A percentile compares a stretch with the other conserved stretches of the same genome.
Evolutionary conservation across 2,888 invertebrate species (phyloP).

Genomic region (Kuschelorhynchus macadamiae): DNA sequence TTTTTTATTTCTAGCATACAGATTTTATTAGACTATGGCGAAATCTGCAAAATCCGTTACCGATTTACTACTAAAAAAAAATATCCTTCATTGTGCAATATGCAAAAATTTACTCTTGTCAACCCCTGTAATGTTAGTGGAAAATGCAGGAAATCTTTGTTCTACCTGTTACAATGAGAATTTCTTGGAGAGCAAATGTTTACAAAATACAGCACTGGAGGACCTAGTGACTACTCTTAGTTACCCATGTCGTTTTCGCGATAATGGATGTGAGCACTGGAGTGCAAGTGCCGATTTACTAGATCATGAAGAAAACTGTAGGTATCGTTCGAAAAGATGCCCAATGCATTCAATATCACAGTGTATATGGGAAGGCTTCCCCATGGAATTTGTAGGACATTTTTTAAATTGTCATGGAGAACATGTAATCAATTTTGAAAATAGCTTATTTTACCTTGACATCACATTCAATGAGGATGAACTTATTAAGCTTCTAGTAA

Average conservation of each 20-base stretch:
- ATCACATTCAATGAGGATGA: conserved; percentile 56
- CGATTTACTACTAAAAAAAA: conserved; percentile 46
- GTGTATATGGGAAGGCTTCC: conserved; percentile 53
- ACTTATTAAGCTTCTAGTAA: conserved; percentile 58
- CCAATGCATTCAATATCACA: conserved; percentile 37
- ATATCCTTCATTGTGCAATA: conserved; percentile 55
- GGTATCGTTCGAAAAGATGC: conserved; percentile 45
- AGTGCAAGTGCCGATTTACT: conserved; percentile 36
- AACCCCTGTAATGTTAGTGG: conserved; percentile 60
- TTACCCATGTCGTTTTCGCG: conserved; percentile 44
- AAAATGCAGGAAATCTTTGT: conserved; percentile 60
- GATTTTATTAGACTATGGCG: conserved; percentile 11
- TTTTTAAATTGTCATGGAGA: conserved; percentile 59
- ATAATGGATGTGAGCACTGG: conserved; percentile 48
- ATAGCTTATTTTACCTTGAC: conserved; percentile 57
- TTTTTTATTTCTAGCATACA: neutral
- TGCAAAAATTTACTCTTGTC: conserved; percentile 59
- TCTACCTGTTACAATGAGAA: conserved; percentile 56
- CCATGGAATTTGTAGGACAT: conserved; percentile 58
- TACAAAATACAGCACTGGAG: conserved; percentile 47
- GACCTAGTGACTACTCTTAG: conserved; percentile 38
- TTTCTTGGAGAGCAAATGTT: conserved; percentile 44
- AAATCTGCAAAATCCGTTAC: conserved; percentile 33
- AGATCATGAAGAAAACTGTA: conserved; percentile 46
- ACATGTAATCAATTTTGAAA: conserved; percentile 58